Conservation (phyloP, 2,113 vertebrate species). For the Gadus chalcogrammus region DNA sequence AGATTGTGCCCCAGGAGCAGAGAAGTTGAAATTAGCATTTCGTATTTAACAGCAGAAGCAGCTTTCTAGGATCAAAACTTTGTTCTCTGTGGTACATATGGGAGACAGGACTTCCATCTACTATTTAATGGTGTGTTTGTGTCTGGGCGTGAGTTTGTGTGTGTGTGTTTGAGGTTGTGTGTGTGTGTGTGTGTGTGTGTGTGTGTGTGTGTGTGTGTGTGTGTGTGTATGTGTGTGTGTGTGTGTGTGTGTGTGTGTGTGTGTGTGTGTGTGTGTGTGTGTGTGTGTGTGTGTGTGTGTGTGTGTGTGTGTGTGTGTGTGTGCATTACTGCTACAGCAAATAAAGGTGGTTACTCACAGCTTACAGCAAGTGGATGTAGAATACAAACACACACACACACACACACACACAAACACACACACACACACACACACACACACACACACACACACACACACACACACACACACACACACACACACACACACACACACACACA, state of each 20-base stretch:
- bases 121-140: conserved; percentile 4
- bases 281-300: background rate
- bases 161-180: background rate
- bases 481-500: no score
- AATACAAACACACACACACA: background rate
- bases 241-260: background rate
- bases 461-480: no score
- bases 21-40: no score
- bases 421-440: background rate
- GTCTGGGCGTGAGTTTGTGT: background rate
- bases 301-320: background rate
- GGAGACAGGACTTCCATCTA: no score
- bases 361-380: no score
- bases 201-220: background rate
- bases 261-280: background rate
- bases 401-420: background rate
- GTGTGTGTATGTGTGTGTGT: background rate
- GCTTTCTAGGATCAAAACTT: no score
- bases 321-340: background rate
- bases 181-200: background rate
- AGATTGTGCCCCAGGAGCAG: no score
- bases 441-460: background rate
- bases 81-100: no score
- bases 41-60: no score
- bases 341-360: no score